Evolutionary conservation across 2,113 vertebrate species (phyloP), one percentile per base, ranked within the genome.

Genomic region (Pyrgilauda ruficollis): DNA sequence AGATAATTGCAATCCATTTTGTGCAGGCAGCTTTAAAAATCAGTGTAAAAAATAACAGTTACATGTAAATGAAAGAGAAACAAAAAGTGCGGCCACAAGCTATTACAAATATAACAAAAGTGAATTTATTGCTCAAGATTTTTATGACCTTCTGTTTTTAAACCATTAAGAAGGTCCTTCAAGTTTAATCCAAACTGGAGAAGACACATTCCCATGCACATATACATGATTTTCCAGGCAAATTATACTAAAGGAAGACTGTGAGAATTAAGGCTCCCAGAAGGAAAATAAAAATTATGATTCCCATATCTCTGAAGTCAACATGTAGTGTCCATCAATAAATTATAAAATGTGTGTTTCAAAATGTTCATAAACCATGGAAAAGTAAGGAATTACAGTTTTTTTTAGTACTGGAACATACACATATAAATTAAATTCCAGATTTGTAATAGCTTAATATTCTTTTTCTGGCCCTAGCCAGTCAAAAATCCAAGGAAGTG

Each of bases 21-120:
- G 49, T 92, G 88, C 87, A 96, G 95, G 90, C 70, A 94, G 84
- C 81, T 97, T 97, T 95, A 97, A 97, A 96, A 97, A 97, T 97
- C 89, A 86, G 87, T 97, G 84, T 64, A 88, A 96, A 97, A 95
- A 96, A 81, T 93, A 94, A 96, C 93, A 97, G 86, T 80, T 95
- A 94, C 37, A 86, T 90, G 93, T 91, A 96, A 97, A 95, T 96
- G 91, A 93, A 77, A 96, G 83, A 89, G 83, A 94, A 76, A 84
- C 55, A 97, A 93, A 93, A 97, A 94, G 39, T 90, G 56, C 73
- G 96, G 88, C 56, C 90, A 96, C 76, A 93, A 97, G 81, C 93
- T 94, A 87, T 94, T 96, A 92, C 62, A 94, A 88, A 89, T 91
- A 66, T 82, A 97, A 97, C 96, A 92, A 96, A 98, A 97, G 96